Evolutionary conservation across 2,888 invertebrate species (phyloP).

Genomic region (Hydriomena furcata): DNA sequence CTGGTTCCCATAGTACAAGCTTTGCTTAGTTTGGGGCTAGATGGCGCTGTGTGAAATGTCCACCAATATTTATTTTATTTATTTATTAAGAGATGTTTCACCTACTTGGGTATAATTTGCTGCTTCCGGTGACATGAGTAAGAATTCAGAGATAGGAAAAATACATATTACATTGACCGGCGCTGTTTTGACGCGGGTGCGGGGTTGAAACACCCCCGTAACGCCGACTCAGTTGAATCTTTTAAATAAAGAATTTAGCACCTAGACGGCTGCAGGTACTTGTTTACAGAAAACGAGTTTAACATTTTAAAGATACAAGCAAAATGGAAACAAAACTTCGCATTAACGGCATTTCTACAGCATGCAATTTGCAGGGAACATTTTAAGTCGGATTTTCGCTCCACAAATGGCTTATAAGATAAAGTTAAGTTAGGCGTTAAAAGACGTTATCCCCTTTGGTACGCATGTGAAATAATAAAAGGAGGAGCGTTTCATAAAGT

Average conservation of each 20-base stretch:
- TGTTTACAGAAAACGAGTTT: constrained; percentile 23
- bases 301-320: constrained; percentile 28
- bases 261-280: constrained; percentile 5
- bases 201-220: not conserved
- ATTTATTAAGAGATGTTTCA: no score
- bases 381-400: constrained; percentile 34
- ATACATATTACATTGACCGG: not conserved
- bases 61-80: no score
- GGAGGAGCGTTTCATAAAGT: constrained; percentile 36
- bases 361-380: constrained; percentile 32
- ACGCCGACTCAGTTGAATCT: constrained; percentile 3
- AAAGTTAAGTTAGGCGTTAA: constrained; percentile 37
- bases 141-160: not conserved
- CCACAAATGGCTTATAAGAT: constrained; percentile 39
- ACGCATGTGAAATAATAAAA: constrained; percentile 41
- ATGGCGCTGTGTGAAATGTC: no score
- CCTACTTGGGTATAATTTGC: no score
- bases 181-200: not conserved
- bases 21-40: no score
- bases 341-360: constrained; percentile 18
- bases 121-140: not conserved
- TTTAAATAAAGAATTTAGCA: constrained; percentile 16
- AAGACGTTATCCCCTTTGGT: constrained; percentile 37
- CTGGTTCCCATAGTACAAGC: no score
- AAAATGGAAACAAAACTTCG: constrained; percentile 24